Base-by-base conservation (phyloP, 1,140 invertebrate species). In the Dreissena polymorpha region DNA sequence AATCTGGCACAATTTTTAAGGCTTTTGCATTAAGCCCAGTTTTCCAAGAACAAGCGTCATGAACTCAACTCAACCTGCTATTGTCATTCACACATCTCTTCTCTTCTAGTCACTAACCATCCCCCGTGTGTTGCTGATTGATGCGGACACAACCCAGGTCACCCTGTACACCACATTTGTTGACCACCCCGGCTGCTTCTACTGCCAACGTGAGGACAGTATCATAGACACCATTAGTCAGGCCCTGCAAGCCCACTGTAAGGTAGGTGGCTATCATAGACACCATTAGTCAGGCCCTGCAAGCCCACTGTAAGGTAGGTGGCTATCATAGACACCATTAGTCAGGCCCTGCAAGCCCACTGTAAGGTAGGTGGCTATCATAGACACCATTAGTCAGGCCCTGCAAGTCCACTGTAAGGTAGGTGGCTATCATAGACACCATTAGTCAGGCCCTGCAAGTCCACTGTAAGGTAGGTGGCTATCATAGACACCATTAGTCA, bases 351-450 rank as follows among this genome's bases (percentile, higher is more conserved):
- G 55, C 69, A 81, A 49, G 51, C 14, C 10, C 55, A 81, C 23
- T 81, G 79, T 65, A 71, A 81, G 69, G 79, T 81, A 79, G 27
- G n/a, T n/a, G n/a, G n/a, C n/a, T 67, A n/a, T 23, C 27, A 67
- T 81, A 18, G 70, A 81, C 29, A 53, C 29, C 10, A 81, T 81
- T 0, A 16, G 68, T 27, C 69, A 73, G 39, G 18, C 18, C 6
- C 49, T 81, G 55, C 69, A 81, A 49, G 51, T 16, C 10, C 55
- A 81, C 23, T 81, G 79, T 65, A 71, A 81, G 69, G 79, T 81
- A 79, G 27, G n/a, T n/a, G n/a, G n/a, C n/a, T 65, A 16, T n/a
- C 25, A 65, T 81, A 13, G 69, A 81, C 27, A 51, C 27, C 7
- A 81, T 81, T 1, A 13, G 67, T 25, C 68, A 73, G 29, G 16